Evolutionary conservation across 2,888 invertebrate genomes (phyloP).

Genomic region (Oxycera nigricornis): DNA sequence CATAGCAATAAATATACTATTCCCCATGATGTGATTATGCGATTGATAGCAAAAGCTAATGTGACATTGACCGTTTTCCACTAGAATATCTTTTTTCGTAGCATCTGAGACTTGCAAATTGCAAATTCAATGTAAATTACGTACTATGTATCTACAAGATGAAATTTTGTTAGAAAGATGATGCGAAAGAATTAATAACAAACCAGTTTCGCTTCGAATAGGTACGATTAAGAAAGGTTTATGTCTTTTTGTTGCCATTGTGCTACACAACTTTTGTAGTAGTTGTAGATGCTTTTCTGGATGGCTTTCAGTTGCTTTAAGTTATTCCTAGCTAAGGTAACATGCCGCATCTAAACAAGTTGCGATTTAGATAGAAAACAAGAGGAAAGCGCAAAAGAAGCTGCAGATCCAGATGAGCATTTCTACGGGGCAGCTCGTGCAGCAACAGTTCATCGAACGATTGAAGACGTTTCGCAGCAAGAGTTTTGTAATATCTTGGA

Average conservation of each 20-base stretch:
- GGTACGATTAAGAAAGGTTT: not conserved
- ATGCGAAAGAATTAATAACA: constrained; percentile 16
- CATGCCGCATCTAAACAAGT: constrained; percentile 2
- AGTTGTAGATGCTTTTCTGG: too few species aligned
- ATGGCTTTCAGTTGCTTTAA: too few species aligned
- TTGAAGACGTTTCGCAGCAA: too few species aligned
- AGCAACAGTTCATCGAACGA: constrained; percentile 39
- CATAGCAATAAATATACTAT: too few species aligned
- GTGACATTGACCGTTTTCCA: constrained; percentile 35
- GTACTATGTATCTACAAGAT: not conserved
- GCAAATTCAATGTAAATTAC: not conserved
- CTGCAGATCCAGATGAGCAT: not conserved
- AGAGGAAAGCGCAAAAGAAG: not conserved
- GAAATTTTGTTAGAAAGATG: constrained; percentile 7
- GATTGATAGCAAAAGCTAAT: not conserved
- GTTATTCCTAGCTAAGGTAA: too few species aligned
- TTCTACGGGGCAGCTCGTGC: too few species aligned
- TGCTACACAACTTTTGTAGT: too few species aligned
- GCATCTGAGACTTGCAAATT: not conserved
- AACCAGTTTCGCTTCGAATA: constrained; percentile 12
- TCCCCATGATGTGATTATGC: too few species aligned
- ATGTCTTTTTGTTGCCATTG: not conserved
- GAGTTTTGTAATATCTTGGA: too few species aligned
- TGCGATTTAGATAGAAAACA: constrained; percentile 1
- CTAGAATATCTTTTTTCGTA: not conserved